Percentiles rank a stretch among this genome's conserved stretches.
Evolutionary conservation across 2,888 invertebrate genomes (phyloP).

Genomic region (Drosophila infuscata): DNA sequence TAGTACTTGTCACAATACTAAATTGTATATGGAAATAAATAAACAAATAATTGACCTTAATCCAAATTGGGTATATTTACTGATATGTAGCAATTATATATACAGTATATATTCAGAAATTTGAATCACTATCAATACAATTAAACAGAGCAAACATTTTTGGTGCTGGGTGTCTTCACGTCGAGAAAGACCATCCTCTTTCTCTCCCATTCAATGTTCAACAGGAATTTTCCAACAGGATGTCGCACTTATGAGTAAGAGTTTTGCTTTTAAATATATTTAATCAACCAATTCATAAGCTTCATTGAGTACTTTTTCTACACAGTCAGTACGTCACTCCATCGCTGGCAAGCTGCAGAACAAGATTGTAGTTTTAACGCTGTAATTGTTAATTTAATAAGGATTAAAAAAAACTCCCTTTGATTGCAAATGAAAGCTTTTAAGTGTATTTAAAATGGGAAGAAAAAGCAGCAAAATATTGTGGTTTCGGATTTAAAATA

Average conservation of each 20-base stretch:
- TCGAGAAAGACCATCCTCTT: background rate
- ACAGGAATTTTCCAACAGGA: conserved; percentile 4
- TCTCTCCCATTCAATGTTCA: background rate
- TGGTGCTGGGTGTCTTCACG: background rate
- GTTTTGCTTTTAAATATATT: background rate
- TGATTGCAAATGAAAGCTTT: background rate
- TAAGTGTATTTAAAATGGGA: background rate
- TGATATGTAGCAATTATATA: background rate
- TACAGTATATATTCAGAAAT: background rate
- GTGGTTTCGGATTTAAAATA: background rate
- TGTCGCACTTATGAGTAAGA: background rate
- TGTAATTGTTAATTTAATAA: background rate
- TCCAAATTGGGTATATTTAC: background rate
- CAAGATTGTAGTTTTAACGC: background rate
- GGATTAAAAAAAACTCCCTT: background rate
- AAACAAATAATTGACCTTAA: background rate
- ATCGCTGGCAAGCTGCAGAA: conserved; percentile 4
- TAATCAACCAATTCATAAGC: conserved; percentile 1
- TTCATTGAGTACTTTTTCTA: conserved; percentile 13
- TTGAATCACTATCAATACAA: background rate
- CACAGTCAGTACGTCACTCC: background rate
- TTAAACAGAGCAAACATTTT: background rate
- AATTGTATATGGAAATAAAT: background rate
- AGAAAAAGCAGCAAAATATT: background rate
- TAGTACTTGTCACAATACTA: background rate